A percentile compares a stretch with the other conserved stretches of the same genome.
These are phyloP conservation scores for Scomber colias DNA, from an alignment of 2,113 vertebrate species.

Conservation along the genomic window DNA sequence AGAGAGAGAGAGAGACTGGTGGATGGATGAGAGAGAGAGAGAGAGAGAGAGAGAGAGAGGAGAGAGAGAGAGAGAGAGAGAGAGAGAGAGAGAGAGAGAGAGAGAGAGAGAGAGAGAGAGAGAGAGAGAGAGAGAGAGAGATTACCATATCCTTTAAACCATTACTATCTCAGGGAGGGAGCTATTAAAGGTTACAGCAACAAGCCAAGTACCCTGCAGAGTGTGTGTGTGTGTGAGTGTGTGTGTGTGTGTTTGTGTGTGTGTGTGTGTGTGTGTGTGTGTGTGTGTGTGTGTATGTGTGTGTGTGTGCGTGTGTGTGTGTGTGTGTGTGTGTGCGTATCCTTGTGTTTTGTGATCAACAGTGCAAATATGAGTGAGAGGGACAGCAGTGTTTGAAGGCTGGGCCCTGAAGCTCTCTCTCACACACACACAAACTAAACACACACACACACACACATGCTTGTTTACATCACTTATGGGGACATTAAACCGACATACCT, in stretches of 20 bases:
- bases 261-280: background rate
- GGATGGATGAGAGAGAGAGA: no score
- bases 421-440: slow-evolving; percentile 1
- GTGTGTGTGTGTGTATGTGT: background rate
- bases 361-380: slow-evolving; percentile 48
- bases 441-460: slow-evolving; percentile 10
- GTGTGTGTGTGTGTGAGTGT: background rate
- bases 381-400: slow-evolving; percentile 53
- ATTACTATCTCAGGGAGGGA: slow-evolving; percentile 13
- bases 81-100: no score
- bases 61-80: no score
- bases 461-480: no score
- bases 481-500: no score
- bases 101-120: no score
- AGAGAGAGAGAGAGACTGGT: no score
- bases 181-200: slow-evolving; percentile 22
- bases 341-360: slow-evolving; percentile 31
- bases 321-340: background rate
- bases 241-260: background rate
- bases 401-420: slow-evolving; percentile 8
- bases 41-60: no score
- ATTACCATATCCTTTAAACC: background rate
- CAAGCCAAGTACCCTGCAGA: slow-evolving; percentile 9
- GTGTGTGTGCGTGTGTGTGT: no score
- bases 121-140: no score